Percentiles rank a stretch among this genome's conserved stretches.
Conservation (phyloP, 2,888 invertebrate species). For the Luperina testacea region DNA sequence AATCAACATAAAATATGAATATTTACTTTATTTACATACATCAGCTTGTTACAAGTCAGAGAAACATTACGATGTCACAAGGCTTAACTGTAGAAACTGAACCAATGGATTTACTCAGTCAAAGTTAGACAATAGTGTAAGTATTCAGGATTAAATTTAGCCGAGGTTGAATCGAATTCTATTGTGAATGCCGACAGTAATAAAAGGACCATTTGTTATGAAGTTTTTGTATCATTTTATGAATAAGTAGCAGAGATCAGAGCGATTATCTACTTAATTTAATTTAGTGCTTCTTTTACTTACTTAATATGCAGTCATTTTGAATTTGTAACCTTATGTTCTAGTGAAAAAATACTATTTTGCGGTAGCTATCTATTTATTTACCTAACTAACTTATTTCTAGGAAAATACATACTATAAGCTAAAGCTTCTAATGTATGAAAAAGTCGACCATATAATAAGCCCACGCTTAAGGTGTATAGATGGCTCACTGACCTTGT, state of each 20-base stretch:
- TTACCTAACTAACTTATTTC: neutral
- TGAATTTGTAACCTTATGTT: neutral
- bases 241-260: neutral
- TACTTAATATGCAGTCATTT: neutral
- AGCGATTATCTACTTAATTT: slow-evolving; percentile 1
- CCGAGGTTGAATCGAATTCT: slow-evolving; percentile 8
- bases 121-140: slow-evolving; percentile 37
- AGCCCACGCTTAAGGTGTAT: neutral
- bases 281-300: neutral
- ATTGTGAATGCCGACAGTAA: slow-evolving; percentile 25
- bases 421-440: neutral
- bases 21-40: neutral
- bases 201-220: slow-evolving; percentile 5
- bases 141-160: slow-evolving; percentile 36
- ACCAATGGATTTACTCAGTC: slow-evolving; percentile 17
- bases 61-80: slow-evolving; percentile 36
- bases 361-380: neutral
- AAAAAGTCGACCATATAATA: slow-evolving; percentile 1
- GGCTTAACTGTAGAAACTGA: slow-evolving; percentile 23
- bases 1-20: neutral
- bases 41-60: neutral
- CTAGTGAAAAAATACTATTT: neutral
- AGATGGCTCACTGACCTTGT: no score
- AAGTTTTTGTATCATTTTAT: slow-evolving; percentile 30
- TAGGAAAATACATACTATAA: neutral